These are phyloP conservation scores for Onthophagus taurus DNA, from an alignment of 1,140 invertebrate genomes.

Conservation along the genomic window DNA sequence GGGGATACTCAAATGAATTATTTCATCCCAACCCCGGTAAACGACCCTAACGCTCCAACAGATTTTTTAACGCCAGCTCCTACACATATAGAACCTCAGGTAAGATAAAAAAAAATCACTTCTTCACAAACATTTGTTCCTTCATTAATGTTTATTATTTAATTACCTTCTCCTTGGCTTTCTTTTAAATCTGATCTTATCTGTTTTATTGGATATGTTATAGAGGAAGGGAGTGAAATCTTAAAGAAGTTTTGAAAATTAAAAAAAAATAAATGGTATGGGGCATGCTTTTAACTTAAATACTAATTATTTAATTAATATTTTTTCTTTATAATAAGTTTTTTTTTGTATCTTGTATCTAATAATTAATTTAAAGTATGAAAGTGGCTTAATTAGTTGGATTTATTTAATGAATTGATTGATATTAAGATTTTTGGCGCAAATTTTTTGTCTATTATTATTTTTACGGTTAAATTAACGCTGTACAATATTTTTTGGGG, in stretches of 20 bases:
- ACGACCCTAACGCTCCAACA: constrained; percentile 45
- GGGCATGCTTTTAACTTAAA: not conserved
- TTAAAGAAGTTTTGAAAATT: constrained; percentile 8
- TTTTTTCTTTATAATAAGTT: not conserved
- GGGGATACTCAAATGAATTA: constrained; percentile 41
- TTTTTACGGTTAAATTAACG: not conserved
- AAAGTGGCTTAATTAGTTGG: too few relatives aligned
- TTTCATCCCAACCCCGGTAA: constrained; percentile 46
- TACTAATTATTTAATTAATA: not conserved
- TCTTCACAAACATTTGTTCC: not conserved
- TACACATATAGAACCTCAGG: constrained; percentile 18
- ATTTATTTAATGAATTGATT: not conserved
- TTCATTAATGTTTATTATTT: not conserved
- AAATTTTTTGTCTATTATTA: constrained; percentile 10
- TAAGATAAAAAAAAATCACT: constrained; percentile 34
- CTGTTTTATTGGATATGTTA: constrained; percentile 16
- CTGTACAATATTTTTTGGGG: constrained; percentile 2
- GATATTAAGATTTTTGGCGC: constrained; percentile 7
- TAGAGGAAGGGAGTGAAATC: constrained; percentile 12
- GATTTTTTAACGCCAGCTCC: constrained; percentile 45
- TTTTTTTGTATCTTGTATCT: too few relatives aligned
- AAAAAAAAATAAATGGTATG: constrained; percentile 4
- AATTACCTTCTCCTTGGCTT: too few relatives aligned
- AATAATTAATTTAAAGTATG: too few relatives aligned
- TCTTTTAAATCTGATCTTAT: constrained; percentile 12